Percentiles rank a stretch among this genome's conserved stretches.
Evolutionary conservation across 1,140 invertebrate genomes (phyloP).

Genomic region (Prorops nasuta): DNA sequence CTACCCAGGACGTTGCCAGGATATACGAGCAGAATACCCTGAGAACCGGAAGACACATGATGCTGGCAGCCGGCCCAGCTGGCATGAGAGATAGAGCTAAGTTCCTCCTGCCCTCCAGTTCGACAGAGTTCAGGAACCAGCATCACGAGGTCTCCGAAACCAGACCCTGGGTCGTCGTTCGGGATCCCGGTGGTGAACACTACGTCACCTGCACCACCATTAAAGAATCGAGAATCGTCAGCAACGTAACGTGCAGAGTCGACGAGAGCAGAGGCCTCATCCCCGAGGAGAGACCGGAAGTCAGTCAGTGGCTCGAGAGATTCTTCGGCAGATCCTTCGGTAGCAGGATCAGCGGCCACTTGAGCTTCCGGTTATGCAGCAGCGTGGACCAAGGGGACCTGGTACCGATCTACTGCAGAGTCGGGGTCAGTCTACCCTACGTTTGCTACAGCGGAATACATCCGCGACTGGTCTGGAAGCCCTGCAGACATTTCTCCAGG

Average conservation of each 20-base stretch:
- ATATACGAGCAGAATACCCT: conserved; percentile 69
- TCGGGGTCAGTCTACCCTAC: conserved; percentile 75
- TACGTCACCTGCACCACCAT: conserved; percentile 78
- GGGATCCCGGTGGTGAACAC: conserved; percentile 70
- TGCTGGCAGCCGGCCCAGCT: conserved; percentile 69
- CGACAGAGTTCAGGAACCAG: conserved; percentile 61
- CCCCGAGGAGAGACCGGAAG: conserved; percentile 66
- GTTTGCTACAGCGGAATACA: conserved; percentile 71
- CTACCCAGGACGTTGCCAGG: conserved; percentile 63
- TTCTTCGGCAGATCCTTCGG: conserved; percentile 67
- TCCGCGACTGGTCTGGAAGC: conserved; percentile 63
- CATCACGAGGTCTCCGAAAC: conserved; percentile 68
- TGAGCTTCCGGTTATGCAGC: conserved; percentile 71
- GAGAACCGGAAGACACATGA: conserved; percentile 65
- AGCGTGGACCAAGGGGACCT: conserved; percentile 52
- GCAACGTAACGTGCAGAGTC: conserved; percentile 75
- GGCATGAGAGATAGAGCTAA: conserved; percentile 69
- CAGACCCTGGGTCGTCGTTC: conserved; percentile 74
- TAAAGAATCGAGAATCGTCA: conserved; percentile 70
- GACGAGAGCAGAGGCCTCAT: conserved; percentile 68
- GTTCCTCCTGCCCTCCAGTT: conserved; percentile 63
- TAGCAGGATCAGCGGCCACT: conserved; percentile 68
- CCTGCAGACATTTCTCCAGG: conserved; percentile 62
- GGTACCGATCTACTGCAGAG: conserved; percentile 65
- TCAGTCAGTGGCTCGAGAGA: conserved; percentile 68